These are phyloP conservation scores for Glyphotaelius pellucidus DNA, from an alignment of 2,888 invertebrate genomes.

Conservation along the genomic window DNA sequence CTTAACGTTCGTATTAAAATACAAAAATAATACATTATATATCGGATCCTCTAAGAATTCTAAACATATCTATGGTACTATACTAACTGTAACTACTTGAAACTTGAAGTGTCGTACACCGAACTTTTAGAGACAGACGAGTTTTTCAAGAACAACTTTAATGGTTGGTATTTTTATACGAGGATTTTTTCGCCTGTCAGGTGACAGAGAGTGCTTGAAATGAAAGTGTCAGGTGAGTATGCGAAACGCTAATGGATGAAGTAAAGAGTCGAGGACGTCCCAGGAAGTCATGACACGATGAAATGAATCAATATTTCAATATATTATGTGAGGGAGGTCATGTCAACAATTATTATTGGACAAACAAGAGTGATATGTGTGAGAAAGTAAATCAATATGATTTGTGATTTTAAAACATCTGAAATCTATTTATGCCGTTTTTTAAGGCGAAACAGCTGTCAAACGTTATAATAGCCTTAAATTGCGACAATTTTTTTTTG, in stretches of 20 bases:
- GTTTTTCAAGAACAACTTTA: not conserved
- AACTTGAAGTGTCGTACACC: not conserved
- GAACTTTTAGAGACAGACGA: not conserved
- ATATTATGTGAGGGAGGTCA: not conserved
- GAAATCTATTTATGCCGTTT: too few species aligned
- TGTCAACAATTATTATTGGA: too few species aligned
- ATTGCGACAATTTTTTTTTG: too few species aligned
- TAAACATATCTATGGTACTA: not conserved
- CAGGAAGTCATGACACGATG: not conserved
- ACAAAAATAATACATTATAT: not conserved
- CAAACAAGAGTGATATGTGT: too few species aligned
- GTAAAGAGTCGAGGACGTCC: not conserved
- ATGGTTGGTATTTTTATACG: not conserved
- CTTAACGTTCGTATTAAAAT: too few species aligned
- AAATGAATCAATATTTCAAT: not conserved
- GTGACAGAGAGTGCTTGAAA: not conserved
- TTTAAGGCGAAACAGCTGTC: too few species aligned
- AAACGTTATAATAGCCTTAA: too few species aligned
- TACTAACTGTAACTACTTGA: not conserved
- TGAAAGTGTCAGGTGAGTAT: not conserved
- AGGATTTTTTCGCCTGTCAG: not conserved
- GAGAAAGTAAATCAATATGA: too few species aligned
- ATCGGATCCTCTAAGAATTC: not conserved
- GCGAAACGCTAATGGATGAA: not conserved
- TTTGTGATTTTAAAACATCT: too few species aligned